Evolutionary conservation across 2,888 invertebrate species (phyloP).

Genomic region (Eulithis prunata): DNA sequence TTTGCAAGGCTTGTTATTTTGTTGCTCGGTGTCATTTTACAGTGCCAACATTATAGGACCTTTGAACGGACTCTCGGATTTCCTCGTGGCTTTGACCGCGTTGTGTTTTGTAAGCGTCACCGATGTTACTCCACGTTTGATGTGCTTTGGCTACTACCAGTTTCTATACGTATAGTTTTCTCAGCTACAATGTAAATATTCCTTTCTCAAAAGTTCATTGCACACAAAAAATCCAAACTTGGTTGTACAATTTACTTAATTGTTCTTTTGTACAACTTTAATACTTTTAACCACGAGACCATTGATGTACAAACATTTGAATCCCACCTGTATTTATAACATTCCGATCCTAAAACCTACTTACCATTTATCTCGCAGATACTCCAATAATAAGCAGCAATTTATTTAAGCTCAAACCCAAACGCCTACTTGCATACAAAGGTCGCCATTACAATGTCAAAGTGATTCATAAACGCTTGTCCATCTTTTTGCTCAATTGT

Average conservation of each 20-base stretch:
- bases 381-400: slow-evolving; percentile 32
- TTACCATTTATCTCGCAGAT: slow-evolving; percentile 8
- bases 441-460: slow-evolving; percentile 58
- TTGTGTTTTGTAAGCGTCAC: background rate
- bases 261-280: background rate
- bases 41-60: slow-evolving; percentile 26
- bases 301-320: background rate
- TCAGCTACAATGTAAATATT: too few relatives aligned
- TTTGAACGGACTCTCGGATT: slow-evolving; percentile 14
- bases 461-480: slow-evolving; percentile 50
- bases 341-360: slow-evolving; percentile 8
- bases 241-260: too few relatives aligned
- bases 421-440: slow-evolving; percentile 54
- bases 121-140: too few relatives aligned
- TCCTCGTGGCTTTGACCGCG: background rate
- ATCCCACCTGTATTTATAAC: background rate
- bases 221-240: background rate
- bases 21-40: slow-evolving; percentile 40
- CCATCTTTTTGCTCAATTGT: slow-evolving; percentile 42
- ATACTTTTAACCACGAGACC: background rate
- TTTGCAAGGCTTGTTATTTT: slow-evolving; percentile 49
- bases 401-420: slow-evolving; percentile 53
- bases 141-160: too few relatives aligned
- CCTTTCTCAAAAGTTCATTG: background rate
- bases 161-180: too few relatives aligned